These are phyloP conservation scores for Andrena bucephala DNA, from an alignment of 2,888 invertebrate genomes.

Conservation along the genomic window DNA sequence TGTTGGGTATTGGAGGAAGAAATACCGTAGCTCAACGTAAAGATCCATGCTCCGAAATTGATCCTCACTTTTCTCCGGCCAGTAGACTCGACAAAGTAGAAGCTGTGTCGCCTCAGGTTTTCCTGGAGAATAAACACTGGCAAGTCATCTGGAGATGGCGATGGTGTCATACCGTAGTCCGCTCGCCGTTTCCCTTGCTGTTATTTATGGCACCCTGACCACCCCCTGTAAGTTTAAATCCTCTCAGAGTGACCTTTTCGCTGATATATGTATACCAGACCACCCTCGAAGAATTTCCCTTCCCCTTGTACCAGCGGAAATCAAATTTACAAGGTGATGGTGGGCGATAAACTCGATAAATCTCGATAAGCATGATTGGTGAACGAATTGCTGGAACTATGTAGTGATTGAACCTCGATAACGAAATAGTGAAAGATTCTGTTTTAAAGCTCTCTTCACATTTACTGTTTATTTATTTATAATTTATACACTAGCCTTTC, in stretches of 20 bases:
- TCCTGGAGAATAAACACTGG: conserved; percentile 1
- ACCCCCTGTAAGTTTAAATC: neutral
- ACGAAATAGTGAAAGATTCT: too few species aligned
- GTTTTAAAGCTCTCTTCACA: too few species aligned
- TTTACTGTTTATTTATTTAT: too few species aligned
- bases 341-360: neutral
- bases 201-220: conserved; percentile 1
- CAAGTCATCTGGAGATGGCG: conserved; percentile 8
- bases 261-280: neutral
- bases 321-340: too few species aligned
- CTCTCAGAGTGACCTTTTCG: neutral
- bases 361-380: neutral
- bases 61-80: conserved; percentile 4
- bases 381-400: too few species aligned
- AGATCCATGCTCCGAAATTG: conserved; percentile 9
- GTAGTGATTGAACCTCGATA: too few species aligned
- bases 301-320: too few species aligned
- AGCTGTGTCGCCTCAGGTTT: conserved; percentile 10
- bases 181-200: conserved; percentile 1
- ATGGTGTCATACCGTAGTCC: conserved; percentile 5
- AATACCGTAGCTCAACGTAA: neutral
- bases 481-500: too few species aligned
- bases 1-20: neutral
- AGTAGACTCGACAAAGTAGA: conserved; percentile 5
- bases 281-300: too few species aligned